Percentiles rank a stretch among this genome's conserved stretches.
phyloP scores from a whole-genome alignment of 2,113 vertebrate genomes.

The Pachycephala philippinensis region DNA sequence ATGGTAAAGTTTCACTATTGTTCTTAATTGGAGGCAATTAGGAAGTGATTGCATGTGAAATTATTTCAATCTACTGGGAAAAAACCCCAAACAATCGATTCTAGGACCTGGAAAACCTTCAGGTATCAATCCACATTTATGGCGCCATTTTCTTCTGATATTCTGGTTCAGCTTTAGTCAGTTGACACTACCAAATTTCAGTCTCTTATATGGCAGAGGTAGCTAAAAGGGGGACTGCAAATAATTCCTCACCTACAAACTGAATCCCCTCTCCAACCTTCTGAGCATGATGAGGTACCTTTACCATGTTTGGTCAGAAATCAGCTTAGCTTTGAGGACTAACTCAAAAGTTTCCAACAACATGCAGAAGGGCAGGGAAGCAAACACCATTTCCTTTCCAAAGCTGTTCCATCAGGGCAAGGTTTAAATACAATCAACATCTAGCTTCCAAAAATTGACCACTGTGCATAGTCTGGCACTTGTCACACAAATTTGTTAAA shows the following conservation, averaged over 20 bases:
- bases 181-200: neutral
- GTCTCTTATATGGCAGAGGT: neutral
- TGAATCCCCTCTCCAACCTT: neutral
- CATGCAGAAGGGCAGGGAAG: neutral
- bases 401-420: neutral
- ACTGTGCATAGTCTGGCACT: neutral
- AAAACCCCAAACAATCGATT: rapidly evolving
- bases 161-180: neutral
- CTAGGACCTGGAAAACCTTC: neutral
- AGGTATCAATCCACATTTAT: neutral
- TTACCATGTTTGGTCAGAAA: neutral
- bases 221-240: neutral
- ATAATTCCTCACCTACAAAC: neutral
- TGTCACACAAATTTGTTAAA: neutral
- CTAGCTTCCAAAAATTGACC: neutral
- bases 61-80: neutral
- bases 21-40: neutral
- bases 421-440: neutral
- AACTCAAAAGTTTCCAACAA: neutral
- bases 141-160: neutral
- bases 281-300: neutral
- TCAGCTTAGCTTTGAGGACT: neutral
- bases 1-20: neutral
- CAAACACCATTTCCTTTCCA: neutral
- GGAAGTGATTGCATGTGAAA: neutral